Evolutionary conservation across 2,888 invertebrate species (phyloP), one percentile per base, ranked within the genome.

Genomic region (Chouioia cunea): DNA sequence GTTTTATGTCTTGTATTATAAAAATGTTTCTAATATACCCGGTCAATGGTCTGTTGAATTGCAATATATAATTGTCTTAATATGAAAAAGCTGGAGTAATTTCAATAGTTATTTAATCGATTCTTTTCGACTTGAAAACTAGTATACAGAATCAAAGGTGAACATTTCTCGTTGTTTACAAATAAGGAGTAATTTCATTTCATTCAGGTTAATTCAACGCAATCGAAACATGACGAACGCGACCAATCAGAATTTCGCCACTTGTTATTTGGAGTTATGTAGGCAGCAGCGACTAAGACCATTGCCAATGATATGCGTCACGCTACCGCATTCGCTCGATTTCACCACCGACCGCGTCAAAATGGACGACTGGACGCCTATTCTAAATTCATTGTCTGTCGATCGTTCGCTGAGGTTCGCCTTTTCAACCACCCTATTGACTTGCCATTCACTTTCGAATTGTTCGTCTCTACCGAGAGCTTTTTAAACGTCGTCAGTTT

Each of bases 311-410:
- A 83, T 85, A 70, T 82, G 82, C 70, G 80, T 82, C 2, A 81
- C 80, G 0, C 57, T 85, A 36, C 85, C 85, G 1, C 78, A 89
- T 59, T 84, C 87, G 50, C 78, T 92, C 73, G 93, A 94, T 76
- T 91, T 94, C 78, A 90, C 89, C 75, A 92, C 91, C 62, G 94
- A 94, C 80, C 89, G 93, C 75, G 88, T 94, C 60, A 92, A 91
- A 79, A 90, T 92, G 73, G 90, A 89, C 73, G 93, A 94, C 76
- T 94, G 94, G 94, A 87, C 89, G 43, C 91, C 93, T 1, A 90
- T 94, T 58, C 85, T 93, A 60, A 92, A 92, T 77, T 92, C 94
- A 0, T 85, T 94, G 4, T 88, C 90, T 58, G 88, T 91, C 75
- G 94, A 94, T 82, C 88, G 91, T 60, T 91, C 91, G 71, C 87